phyloP scores from a whole-genome alignment of 1,140 invertebrate genomes.

The Doryteuthis pealeii region DNA sequence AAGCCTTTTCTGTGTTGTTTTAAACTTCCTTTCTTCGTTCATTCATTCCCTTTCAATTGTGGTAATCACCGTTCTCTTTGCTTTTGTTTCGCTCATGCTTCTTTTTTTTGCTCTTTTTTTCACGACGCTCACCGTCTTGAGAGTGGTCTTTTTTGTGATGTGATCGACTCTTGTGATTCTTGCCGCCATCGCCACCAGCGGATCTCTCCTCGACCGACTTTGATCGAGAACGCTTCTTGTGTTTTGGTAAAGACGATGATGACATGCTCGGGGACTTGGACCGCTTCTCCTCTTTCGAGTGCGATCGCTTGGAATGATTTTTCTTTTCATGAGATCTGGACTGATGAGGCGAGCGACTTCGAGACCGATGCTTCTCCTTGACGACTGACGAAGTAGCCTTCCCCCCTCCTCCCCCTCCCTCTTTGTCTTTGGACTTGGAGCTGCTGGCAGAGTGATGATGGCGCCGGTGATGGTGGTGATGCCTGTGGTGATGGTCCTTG shows the following conservation, averaged over 20 bases:
- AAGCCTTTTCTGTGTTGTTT: too few species aligned
- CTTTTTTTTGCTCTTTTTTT: background rate
- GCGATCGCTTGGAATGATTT: background rate
- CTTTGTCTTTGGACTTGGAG: conserved; percentile 12
- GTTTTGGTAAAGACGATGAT: conserved; percentile 74
- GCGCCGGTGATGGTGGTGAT: conserved; percentile 22
- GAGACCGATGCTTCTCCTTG: background rate
- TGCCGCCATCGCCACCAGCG: background rate
- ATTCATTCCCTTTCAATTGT: background rate
- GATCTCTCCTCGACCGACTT: background rate
- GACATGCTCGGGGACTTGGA: conserved; percentile 50
- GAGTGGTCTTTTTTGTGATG: background rate
- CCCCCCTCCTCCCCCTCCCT: background rate
- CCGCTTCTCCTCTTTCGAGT: background rate
- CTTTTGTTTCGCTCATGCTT: background rate
- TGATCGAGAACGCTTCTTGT: conserved; percentile 67
- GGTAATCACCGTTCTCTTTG: background rate
- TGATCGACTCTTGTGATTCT: background rate
- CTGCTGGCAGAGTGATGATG: background rate
- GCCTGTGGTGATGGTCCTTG: background rate
- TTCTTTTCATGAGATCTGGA: background rate
- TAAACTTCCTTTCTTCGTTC: too few species aligned
- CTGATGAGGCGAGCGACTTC: background rate
- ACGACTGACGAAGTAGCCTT: too few species aligned
- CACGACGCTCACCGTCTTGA: background rate